These are phyloP conservation scores for Otolemur garnettii DNA, from an alignment of 2,113 vertebrate genomes.

Conservation along the genomic window DNA sequence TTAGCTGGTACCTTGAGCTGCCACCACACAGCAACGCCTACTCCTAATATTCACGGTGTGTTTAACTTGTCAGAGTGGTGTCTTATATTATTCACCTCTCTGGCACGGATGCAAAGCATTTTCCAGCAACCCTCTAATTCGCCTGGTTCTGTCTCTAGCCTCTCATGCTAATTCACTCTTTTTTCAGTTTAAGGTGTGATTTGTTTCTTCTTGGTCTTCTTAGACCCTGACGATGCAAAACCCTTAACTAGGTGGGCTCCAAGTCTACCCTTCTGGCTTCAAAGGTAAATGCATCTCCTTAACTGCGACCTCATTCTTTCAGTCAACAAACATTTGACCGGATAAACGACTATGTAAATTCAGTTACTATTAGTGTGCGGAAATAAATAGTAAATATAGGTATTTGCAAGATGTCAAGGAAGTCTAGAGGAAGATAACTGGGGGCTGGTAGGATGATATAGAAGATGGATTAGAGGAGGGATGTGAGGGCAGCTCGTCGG, in stretches of 20 bases:
- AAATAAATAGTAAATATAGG: not conserved
- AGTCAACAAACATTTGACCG: not conserved
- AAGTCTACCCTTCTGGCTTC: not conserved
- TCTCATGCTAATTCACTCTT: not conserved
- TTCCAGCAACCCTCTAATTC: not conserved
- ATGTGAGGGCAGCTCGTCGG: not conserved
- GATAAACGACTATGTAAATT: not conserved
- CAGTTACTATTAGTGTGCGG: not conserved
- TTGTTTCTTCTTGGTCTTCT: not conserved
- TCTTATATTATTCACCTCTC: not conserved
- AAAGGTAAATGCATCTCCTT: not conserved
- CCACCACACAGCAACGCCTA: not conserved
- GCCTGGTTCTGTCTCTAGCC: too few species aligned
- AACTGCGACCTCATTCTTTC: not conserved
- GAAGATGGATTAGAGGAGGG: not conserved
- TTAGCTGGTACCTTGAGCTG: not conserved
- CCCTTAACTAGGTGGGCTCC: not conserved
- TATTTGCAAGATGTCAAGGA: not conserved
- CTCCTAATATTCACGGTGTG: not conserved
- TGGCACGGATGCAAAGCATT: not conserved
- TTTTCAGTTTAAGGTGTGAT: not conserved
- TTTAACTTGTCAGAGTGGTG: not conserved
- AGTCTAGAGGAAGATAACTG: not conserved
- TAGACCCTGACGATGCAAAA: not conserved
- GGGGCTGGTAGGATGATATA: rapidly evolving